Evolutionary conservation across 2,113 vertebrate species (phyloP).

Genomic region (Syngnathus floridae): DNA sequence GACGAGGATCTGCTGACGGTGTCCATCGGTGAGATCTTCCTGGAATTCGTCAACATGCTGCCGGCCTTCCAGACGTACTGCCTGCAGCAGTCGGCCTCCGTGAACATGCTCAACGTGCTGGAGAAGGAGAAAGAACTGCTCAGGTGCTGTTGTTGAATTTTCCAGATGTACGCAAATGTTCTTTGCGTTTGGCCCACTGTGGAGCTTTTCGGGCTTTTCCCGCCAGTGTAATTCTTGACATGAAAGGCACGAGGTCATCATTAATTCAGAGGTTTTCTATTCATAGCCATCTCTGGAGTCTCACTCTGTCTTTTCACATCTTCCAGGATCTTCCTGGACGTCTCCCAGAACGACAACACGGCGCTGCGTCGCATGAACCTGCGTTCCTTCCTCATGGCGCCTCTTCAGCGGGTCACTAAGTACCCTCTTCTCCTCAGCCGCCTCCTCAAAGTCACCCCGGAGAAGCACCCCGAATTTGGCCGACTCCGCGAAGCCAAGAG

Average conservation of each 20-base stretch:
- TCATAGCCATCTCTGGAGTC: slow-evolving; percentile 13
- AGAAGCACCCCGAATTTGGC: slow-evolving; percentile 79
- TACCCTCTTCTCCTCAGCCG: slow-evolving; percentile 85
- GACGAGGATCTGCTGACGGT: slow-evolving; percentile 83
- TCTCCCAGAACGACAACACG: slow-evolving; percentile 90
- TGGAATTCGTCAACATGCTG: slow-evolving; percentile 90
- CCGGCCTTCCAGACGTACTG: slow-evolving; percentile 94
- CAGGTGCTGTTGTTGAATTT: slow-evolving; percentile 60
- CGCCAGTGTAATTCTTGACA: slow-evolving; percentile 48
- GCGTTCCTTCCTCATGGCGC: slow-evolving; percentile 88
- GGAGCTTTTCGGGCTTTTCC: slow-evolving; percentile 27
- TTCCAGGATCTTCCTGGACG: slow-evolving; percentile 85
- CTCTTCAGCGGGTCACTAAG: slow-evolving; percentile 86
- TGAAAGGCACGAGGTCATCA: slow-evolving; percentile 47
- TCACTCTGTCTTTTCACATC: neutral
- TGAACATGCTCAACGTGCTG: slow-evolving; percentile 83
- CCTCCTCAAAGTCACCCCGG: slow-evolving; percentile 80
- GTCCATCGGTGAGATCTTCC: slow-evolving; percentile 85
- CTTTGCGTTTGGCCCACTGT: neutral
- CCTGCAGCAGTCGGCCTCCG: slow-evolving; percentile 83
- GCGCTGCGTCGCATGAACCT: slow-evolving; percentile 86
- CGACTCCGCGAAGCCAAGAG: slow-evolving; percentile 85
- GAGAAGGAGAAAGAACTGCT: slow-evolving; percentile 93
- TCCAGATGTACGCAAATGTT: too few relatives aligned
- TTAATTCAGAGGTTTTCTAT: slow-evolving; percentile 60